phyloP scores from a whole-genome alignment of 2,888 invertebrate genomes.

The Tetramorium bicarinatum region DNA sequence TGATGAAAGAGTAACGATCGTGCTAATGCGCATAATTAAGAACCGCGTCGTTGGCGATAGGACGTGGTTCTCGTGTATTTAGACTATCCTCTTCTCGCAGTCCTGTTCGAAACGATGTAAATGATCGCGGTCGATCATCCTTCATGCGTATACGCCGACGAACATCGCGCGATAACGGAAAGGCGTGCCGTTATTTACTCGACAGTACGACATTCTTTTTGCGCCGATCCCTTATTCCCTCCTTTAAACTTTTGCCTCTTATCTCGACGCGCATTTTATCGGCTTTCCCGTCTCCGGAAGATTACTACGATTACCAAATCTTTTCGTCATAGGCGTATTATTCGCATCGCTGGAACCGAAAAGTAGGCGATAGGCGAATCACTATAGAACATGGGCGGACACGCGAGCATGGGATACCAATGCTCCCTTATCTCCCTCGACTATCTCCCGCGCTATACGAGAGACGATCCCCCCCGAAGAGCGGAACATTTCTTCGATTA shows the following conservation, averaged over 20 bases:
- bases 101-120: constrained; percentile 59
- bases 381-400: not conserved
- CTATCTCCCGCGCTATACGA: constrained; percentile 29
- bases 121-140: constrained; percentile 66
- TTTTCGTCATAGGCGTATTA: constrained; percentile 11
- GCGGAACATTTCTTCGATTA: constrained; percentile 51
- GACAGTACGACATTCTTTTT: constrained; percentile 60
- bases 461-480: constrained; percentile 33
- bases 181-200: constrained; percentile 60
- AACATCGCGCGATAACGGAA: constrained; percentile 63
- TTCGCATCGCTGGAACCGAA: constrained; percentile 34
- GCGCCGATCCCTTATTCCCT: not conserved
- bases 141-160: constrained; percentile 57
- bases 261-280: constrained; percentile 12
- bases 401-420: constrained; percentile 25
- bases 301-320: constrained; percentile 31
- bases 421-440: constrained; percentile 42
- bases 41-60: constrained; percentile 63
- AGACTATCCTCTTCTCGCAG: constrained; percentile 51
- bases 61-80: constrained; percentile 67
- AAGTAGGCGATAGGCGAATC: constrained; percentile 39
- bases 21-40: constrained; percentile 74
- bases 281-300: not conserved
- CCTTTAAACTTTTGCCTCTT: constrained; percentile 21
- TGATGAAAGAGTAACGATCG: constrained; percentile 70